A percentile compares a stretch with the other conserved stretches of the same genome.
Evolutionary conservation across 2,888 invertebrate species (phyloP).

Genomic region (Perithous albicinctus): DNA sequence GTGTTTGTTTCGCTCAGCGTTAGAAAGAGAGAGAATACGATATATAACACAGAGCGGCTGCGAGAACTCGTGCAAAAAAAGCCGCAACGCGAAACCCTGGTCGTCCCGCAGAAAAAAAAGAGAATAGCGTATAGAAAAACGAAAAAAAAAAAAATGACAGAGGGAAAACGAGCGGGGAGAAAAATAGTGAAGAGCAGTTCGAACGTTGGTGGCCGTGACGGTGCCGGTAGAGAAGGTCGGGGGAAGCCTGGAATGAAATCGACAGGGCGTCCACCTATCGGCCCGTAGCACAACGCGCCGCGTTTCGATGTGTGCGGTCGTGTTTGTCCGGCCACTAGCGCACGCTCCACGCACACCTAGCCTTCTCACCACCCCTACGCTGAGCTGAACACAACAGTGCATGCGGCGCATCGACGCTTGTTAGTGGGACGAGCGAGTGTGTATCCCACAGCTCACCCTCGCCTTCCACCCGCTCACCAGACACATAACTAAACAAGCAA

Average conservation of each 20-base stretch:
- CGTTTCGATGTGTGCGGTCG: slow-evolving; percentile 66
- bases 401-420: slow-evolving; percentile 67
- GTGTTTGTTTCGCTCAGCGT: slow-evolving; percentile 15
- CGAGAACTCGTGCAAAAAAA: slow-evolving; percentile 75
- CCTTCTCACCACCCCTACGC: slow-evolving; percentile 21
- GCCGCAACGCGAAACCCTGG: slow-evolving; percentile 75
- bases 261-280: slow-evolving; percentile 84
- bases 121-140: slow-evolving; percentile 22
- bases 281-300: slow-evolving; percentile 75
- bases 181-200: slow-evolving; percentile 75
- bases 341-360: slow-evolving; percentile 59
- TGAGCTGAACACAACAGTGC: slow-evolving; percentile 61
- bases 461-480: slow-evolving; percentile 52
- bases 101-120: slow-evolving; percentile 66
- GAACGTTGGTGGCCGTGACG: slow-evolving; percentile 63
- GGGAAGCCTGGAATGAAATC: slow-evolving; percentile 79
- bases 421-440: slow-evolving; percentile 67
- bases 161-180: slow-evolving; percentile 71
- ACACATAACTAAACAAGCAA: slow-evolving; percentile 84
- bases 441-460: slow-evolving; percentile 49
- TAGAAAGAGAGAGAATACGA: slow-evolving; percentile 41
- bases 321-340: slow-evolving; percentile 47
- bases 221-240: slow-evolving; percentile 25
- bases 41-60: slow-evolving; percentile 65
- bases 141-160: slow-evolving; percentile 56